Percentiles rank a stretch among this genome's conserved stretches.
Evolutionary conservation across 2,888 invertebrate genomes (phyloP).

Genomic region (Pristionchus mayeri): DNA sequence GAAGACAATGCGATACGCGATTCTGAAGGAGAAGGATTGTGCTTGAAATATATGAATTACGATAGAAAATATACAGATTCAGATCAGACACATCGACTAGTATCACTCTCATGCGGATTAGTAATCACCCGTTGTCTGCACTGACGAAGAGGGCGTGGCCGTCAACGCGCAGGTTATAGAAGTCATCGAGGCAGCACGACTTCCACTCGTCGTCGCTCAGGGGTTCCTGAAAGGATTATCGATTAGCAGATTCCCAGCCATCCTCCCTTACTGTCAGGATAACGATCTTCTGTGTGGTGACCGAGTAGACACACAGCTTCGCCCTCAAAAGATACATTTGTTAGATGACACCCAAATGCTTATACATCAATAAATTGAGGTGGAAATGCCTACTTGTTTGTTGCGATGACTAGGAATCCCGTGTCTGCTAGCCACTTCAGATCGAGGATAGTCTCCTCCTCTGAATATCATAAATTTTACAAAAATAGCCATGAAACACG

Average conservation of each 20-base stretch:
- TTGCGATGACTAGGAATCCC: background rate
- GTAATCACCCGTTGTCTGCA: background rate
- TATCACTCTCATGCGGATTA: background rate
- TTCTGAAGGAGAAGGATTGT: background rate
- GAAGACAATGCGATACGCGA: background rate
- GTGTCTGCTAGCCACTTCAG: background rate
- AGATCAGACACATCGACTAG: no score
- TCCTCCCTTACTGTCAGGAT: background rate
- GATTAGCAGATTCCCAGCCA: background rate
- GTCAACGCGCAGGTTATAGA: background rate
- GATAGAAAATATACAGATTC: background rate
- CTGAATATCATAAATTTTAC: no score
- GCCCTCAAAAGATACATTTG: no score
- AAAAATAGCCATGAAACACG: no score
- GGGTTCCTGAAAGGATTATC: background rate
- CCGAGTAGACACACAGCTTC: background rate
- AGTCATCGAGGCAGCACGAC: background rate
- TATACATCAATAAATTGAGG: no score
- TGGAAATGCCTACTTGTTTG: slow-evolving; percentile 21
- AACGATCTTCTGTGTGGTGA: background rate
- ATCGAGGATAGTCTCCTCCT: background rate
- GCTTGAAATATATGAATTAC: background rate
- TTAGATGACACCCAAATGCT: no score
- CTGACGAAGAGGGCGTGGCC: background rate
- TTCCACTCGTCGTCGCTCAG: background rate